A percentile compares a stretch with the other conserved stretches of the same genome.
phyloP scores from a whole-genome alignment of 2,888 invertebrate genomes.

The Drosophila maculinotata region DNA sequence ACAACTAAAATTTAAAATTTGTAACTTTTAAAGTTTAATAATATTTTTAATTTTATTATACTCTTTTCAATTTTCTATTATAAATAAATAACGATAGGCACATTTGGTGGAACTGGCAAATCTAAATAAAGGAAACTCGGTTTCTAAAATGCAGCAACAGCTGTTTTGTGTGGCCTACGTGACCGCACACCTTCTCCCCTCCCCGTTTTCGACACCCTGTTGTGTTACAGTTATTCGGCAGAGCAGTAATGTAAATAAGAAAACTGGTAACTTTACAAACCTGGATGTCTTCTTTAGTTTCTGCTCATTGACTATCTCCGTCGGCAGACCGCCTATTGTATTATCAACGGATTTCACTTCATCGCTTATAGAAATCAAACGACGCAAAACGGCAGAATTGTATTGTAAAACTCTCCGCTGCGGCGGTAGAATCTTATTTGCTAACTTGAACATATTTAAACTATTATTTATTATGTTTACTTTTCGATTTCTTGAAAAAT shows the following conservation, averaged over 20 bases:
- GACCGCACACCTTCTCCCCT: constrained; percentile 55
- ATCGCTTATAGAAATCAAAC: constrained; percentile 80
- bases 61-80: too few species aligned
- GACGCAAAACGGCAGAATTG: constrained; percentile 33
- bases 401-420: constrained; percentile 47
- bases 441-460: constrained; percentile 74
- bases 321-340: constrained; percentile 77
- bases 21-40: too few species aligned
- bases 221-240: neutral
- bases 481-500: neutral
- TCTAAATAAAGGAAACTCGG: too few species aligned
- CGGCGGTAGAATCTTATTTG: constrained; percentile 64
- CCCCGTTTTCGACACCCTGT: constrained; percentile 18
- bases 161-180: constrained; percentile 68
- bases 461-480: neutral
- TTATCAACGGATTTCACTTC: constrained; percentile 79
- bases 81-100: too few species aligned
- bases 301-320: constrained; percentile 78
- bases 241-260: constrained; percentile 43
- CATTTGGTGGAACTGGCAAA: too few species aligned
- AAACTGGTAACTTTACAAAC: constrained; percentile 58
- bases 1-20: too few species aligned
- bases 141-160: constrained; percentile 33
- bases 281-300: constrained; percentile 80
- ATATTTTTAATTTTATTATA: too few species aligned